Evolutionary conservation across 2,797 vertebrate species (phyloP).

Genomic region (Remorina albescens): DNA sequence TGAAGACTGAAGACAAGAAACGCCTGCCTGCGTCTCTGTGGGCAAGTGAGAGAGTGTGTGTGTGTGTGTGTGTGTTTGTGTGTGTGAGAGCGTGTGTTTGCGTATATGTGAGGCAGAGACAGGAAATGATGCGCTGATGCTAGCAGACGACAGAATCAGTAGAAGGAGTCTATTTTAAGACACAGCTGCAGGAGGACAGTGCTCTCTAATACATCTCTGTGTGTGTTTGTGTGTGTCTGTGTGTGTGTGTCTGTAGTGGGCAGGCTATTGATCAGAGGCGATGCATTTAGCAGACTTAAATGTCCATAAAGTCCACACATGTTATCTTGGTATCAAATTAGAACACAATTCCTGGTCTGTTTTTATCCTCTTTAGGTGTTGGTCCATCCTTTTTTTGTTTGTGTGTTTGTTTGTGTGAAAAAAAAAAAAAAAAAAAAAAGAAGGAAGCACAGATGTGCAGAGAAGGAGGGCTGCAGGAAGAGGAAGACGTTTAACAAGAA

Average conservation of each 20-base stretch:
- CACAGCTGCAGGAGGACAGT: slow-evolving; percentile 49
- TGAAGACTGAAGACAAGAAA: too few species aligned
- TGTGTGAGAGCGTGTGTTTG: slow-evolving; percentile 5
- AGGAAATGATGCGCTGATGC: slow-evolving; percentile 73
- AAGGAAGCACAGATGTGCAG: slow-evolving; percentile 34
- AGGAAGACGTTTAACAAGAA: slow-evolving; percentile 14
- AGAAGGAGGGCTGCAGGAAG: slow-evolving; percentile 21
- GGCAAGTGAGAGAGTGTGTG: neutral
- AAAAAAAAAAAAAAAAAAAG: slow-evolving; percentile 6
- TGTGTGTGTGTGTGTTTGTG: slow-evolving; percentile 20
- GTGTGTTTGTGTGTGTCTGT: slow-evolving; percentile 6
- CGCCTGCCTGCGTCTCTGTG: neutral
- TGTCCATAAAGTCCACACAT: slow-evolving; percentile 29
- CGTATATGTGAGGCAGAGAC: slow-evolving; percentile 52
- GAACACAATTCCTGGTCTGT: neutral
- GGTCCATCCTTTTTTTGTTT: slow-evolving; percentile 4
- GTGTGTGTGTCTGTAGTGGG: slow-evolving; percentile 22
- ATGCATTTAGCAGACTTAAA: slow-evolving; percentile 36
- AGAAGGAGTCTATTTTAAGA: slow-evolving; percentile 76
- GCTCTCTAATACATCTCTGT: slow-evolving; percentile 60
- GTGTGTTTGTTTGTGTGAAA: neutral
- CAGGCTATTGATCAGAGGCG: slow-evolving; percentile 27
- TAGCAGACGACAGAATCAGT: slow-evolving; percentile 55
- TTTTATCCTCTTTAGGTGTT: slow-evolving; percentile 15
- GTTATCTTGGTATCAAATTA: slow-evolving; percentile 26